Conservation (phyloP, 2,797 vertebrate species). For the Dallia pectoralis region DNA sequence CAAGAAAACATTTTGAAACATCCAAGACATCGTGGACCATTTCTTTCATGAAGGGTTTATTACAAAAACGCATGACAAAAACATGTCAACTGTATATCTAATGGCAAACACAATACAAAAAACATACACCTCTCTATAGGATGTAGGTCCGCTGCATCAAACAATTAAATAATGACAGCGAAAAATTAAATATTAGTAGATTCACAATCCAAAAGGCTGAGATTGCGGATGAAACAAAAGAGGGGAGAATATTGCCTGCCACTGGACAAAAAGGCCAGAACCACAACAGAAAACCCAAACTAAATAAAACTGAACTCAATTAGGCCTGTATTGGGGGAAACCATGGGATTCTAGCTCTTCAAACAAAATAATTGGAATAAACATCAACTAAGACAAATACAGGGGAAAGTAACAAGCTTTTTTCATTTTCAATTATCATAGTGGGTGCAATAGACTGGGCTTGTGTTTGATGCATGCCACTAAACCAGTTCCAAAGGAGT, state of each 20-base stretch:
- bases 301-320: constrained; percentile 12
- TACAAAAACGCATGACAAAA: constrained; percentile 75
- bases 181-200: constrained; percentile 49
- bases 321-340: constrained; percentile 25
- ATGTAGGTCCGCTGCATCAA: constrained; percentile 50
- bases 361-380: constrained; percentile 17
- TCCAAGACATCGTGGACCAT: constrained; percentile 1
- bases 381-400: constrained; percentile 19
- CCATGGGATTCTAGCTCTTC: constrained; percentile 13
- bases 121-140: constrained; percentile 61
- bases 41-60: constrained; percentile 70
- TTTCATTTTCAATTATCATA: constrained; percentile 23
- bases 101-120: constrained; percentile 75
- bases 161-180: constrained; percentile 40
- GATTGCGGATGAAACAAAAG: constrained; percentile 28
- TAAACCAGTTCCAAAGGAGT: constrained; percentile 14
- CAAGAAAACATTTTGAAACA: neutral
- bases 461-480: constrained; percentile 31
- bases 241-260: constrained; percentile 21
- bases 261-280: constrained; percentile 20
- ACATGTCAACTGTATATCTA: constrained; percentile 67
- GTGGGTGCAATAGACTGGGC: constrained; percentile 13
- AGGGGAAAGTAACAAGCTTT: constrained; percentile 34
- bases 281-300: constrained; percentile 18
- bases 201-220: constrained; percentile 36